These are phyloP conservation scores for Acipenser ruthenus DNA, from an alignment of 2,797 vertebrate genomes.

Conservation along the genomic window DNA sequence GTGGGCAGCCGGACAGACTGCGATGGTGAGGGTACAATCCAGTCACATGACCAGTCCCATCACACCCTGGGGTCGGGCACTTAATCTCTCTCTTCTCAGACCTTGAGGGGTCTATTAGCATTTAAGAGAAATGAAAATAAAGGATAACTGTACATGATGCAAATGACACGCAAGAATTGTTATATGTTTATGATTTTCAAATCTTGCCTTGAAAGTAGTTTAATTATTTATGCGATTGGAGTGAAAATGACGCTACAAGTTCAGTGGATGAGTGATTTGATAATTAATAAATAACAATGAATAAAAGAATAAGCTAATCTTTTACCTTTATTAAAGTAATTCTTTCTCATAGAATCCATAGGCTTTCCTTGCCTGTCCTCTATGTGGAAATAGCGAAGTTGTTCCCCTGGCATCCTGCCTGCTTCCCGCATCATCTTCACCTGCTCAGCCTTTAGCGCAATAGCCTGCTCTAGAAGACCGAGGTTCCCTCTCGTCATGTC, in stretches of 20 bases:
- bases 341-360: conserved; percentile 77
- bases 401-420: conserved; percentile 54
- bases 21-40: conserved; percentile 96
- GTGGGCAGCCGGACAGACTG: conserved; percentile 93
- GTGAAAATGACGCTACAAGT: too few relatives aligned
- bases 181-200: too few relatives aligned
- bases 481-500: conserved; percentile 91
- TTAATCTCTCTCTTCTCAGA: conserved; percentile 93
- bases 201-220: too few relatives aligned
- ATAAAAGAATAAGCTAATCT: background rate
- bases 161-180: background rate
- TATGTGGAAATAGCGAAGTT: conserved; percentile 64
- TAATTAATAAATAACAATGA: background rate
- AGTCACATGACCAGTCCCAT: conserved; percentile 91
- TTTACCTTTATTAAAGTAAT: conserved; percentile 83
- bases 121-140: background rate
- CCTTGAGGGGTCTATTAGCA: conserved; percentile 72
- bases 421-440: conserved; percentile 71
- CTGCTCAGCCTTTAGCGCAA: conserved; percentile 91
- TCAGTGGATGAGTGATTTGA: background rate
- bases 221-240: too few relatives aligned
- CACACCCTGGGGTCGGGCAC: conserved; percentile 92
- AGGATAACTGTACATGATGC: background rate
- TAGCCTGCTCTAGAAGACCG: conserved; percentile 94
- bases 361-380: conserved; percentile 74